A percentile compares a stretch with the other conserved stretches of the same genome.
phyloP scores from a whole-genome alignment of 2,888 invertebrate genomes.

The Machimus atricapillus region DNA sequence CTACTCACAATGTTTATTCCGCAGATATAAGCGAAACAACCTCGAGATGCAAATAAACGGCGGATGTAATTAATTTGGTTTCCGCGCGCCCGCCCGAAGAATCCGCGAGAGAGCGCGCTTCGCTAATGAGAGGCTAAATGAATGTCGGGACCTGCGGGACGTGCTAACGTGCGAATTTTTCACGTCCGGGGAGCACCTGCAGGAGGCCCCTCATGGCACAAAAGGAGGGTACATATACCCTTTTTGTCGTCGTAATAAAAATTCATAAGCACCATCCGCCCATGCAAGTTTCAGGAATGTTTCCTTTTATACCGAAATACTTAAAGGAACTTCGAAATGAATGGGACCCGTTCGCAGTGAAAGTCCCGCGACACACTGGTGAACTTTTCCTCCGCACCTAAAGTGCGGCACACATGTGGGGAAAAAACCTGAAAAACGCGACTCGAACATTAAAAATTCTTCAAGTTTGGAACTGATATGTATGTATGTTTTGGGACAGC shows the following conservation, averaged over 20 bases:
- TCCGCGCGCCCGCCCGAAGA: not conserved
- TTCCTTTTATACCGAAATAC: not conserved
- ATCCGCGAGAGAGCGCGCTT: not conserved
- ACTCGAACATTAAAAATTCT: not conserved
- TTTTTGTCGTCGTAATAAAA: not conserved
- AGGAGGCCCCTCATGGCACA: not conserved
- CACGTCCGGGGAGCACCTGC: not conserved
- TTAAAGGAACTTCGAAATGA: not conserved
- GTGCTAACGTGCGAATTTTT: not conserved
- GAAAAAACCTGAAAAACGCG: not conserved
- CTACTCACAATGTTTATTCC: not conserved
- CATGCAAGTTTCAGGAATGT: not conserved
- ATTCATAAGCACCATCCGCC: not conserved
- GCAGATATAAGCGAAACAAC: not conserved
- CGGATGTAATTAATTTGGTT: constrained; percentile 31
- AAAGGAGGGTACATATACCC: not conserved
- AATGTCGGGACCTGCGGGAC: not conserved
- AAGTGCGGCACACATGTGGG: not conserved
- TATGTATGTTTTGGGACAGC: not conserved
- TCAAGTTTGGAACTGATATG: not conserved
- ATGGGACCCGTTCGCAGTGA: not conserved
- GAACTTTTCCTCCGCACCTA: not conserved
- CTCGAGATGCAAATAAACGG: constrained; percentile 8
- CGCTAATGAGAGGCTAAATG: not conserved
- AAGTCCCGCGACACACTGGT: not conserved